Percentiles rank a stretch among this genome's conserved stretches.
Conservation (phyloP, 2,797 vertebrate species). For the Naso thynnoides region DNA sequence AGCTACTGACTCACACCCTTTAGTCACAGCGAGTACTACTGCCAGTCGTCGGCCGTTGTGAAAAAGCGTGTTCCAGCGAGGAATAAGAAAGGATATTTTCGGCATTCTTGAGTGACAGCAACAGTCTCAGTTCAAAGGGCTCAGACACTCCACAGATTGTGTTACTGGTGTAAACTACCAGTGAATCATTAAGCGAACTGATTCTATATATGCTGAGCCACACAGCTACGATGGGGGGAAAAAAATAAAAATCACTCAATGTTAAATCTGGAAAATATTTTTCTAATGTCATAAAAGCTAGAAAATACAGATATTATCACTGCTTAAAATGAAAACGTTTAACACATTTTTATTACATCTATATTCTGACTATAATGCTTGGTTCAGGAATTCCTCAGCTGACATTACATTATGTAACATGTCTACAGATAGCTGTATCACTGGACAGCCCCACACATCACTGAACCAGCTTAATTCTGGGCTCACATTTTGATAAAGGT, state of each 20-base stretch:
- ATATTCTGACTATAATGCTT: neutral
- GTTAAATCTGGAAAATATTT: neutral
- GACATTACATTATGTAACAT: conserved; percentile 45
- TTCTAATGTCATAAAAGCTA: neutral
- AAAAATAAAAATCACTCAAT: conserved; percentile 15
- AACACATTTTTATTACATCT: conserved; percentile 9
- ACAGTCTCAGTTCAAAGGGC: conserved; percentile 81
- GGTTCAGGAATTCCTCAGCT: conserved; percentile 25
- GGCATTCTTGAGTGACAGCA: conserved; percentile 72
- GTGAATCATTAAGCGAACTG: conserved; percentile 80
- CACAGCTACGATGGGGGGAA: conserved; percentile 22
- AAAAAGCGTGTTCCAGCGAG: conserved; percentile 31
- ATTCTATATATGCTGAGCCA: conserved; percentile 48
- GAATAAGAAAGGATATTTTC: conserved; percentile 66
- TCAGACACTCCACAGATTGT: conserved; percentile 75
- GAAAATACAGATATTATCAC: neutral
- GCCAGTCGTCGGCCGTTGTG: conserved; percentile 16
- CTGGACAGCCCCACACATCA: neutral
- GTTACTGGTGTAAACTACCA: conserved; percentile 67
- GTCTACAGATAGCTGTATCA: conserved; percentile 29
- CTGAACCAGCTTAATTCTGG: neutral
- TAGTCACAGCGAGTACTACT: neutral
- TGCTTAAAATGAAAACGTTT: neutral
- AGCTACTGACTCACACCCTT: conserved; percentile 25
- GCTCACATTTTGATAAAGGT: conserved; percentile 8